Evolutionary conservation across 2,888 invertebrate species (phyloP), one percentile per base, ranked within the genome.

Genomic region (Rutpela maculata): DNA sequence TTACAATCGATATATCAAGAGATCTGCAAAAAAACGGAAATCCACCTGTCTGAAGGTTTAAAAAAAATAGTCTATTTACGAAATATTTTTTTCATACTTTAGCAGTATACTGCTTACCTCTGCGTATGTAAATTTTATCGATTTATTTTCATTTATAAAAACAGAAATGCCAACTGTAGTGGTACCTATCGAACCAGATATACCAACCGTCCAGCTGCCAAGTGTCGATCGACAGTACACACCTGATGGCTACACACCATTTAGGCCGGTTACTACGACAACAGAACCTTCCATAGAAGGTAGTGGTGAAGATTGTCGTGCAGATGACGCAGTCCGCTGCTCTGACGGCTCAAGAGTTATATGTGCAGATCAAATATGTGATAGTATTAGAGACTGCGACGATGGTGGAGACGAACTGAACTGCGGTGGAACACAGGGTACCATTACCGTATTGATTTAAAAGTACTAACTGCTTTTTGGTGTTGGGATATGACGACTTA

Each of bases 341-440:
- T 81, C 84, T 0, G 91, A 92, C 83, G 91, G 90, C 55, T 89
- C 90, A 78, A 87, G 89, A 75, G 90, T 90, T 84, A 93, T 96
- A 77, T 92, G 93, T 75, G 88, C 88, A 0, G 90, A 90, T 22
- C 92, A 91, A 76, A 88, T 89, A 77, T 97, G 97, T 88, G 93
- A 96, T 86, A 92, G 93, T 1, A 83, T 84, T 1, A 57, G 70
- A 0, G 93, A 96, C 83, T 96, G 96, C 85, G 86, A 89, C 7
- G 94, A 94, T 85, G 92, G 92, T 6, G 92, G 92, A 22, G 96
- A 96, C 86, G 96, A 96, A 88, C 83, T 84, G 19, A 90, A 91
- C 81, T 95, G 95, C 86, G 85, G 83, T 50, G 18, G 26, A 18
- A 56, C 63, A 62, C 73, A 59, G 65, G 75, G 75, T 75, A 74